Evolutionary conservation across 2,113 vertebrate genomes (phyloP).

Genomic region (Macquaria ambigua): DNA sequence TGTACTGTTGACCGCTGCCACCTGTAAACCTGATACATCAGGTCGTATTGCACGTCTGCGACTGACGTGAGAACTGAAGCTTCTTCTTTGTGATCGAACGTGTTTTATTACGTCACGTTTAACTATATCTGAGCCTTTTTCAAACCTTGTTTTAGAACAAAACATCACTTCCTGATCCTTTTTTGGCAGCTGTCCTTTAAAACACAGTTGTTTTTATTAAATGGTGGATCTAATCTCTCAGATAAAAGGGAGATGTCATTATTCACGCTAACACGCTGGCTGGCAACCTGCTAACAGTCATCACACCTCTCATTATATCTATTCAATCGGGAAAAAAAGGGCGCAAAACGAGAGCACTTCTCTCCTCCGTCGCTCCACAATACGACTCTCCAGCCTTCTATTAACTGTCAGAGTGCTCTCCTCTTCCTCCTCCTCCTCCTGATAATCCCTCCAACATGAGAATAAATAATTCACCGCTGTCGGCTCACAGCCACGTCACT

Average conservation of each 20-base stretch:
- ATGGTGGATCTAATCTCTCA: background rate
- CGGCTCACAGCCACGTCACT: constrained; percentile 43
- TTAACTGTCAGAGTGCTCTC: constrained; percentile 39
- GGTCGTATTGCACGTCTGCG: background rate
- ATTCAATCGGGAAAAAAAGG: constrained; percentile 11
- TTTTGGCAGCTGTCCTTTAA: constrained; percentile 2
- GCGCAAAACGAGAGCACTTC: constrained; percentile 11
- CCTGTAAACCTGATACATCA: constrained; percentile 1
- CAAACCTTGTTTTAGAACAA: background rate
- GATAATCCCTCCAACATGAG: constrained; percentile 58
- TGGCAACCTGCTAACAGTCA: constrained; percentile 32
- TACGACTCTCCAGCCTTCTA: constrained; percentile 4
- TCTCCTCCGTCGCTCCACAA: constrained; percentile 11
- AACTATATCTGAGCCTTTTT: background rate
- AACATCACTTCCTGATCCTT: no score
- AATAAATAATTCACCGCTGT: constrained; percentile 64
- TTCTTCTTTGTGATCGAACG: no score
- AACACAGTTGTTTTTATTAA: background rate
- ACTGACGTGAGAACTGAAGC: background rate
- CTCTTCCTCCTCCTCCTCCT: constrained; percentile 27
- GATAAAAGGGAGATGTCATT: constrained; percentile 17
- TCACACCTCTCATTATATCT: constrained; percentile 40
- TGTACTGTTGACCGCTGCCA: background rate
- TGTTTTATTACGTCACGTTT: background rate
- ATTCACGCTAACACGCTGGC: constrained; percentile 14